Evolutionary conservation across 2,797 vertebrate genomes (phyloP).

Genomic region (Cossypha niveicapilla): DNA sequence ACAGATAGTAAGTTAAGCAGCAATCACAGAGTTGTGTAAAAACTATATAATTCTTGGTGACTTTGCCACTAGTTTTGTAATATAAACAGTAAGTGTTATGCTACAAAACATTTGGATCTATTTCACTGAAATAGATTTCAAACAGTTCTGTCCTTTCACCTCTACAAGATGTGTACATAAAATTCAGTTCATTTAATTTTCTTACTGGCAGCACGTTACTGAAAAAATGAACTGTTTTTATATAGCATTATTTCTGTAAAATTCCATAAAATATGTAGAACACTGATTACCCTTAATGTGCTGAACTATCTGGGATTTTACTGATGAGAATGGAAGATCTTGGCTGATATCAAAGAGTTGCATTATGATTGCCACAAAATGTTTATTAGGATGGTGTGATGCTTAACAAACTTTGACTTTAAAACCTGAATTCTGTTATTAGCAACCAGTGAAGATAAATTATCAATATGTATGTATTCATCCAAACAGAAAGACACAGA

Average conservation of each 20-base stretch:
- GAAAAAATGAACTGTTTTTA: background rate
- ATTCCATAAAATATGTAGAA: background rate
- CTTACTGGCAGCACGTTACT: background rate
- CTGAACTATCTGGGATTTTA: background rate
- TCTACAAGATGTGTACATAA: background rate
- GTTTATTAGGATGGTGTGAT: background rate
- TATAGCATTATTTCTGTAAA: background rate
- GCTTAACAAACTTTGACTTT: background rate
- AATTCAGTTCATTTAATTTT: background rate
- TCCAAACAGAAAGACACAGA: background rate
- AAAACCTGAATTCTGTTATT: background rate
- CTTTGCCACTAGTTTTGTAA: background rate
- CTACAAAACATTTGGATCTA: background rate
- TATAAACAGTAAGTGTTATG: background rate
- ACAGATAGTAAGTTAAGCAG: background rate
- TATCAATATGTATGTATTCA: rapidly evolving
- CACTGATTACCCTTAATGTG: background rate
- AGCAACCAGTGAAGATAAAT: background rate
- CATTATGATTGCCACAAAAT: background rate
- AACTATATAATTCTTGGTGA: background rate
- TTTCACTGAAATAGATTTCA: background rate
- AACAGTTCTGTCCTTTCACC: background rate
- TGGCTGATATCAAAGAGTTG: background rate
- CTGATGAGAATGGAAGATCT: background rate
- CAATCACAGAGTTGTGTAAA: background rate